Evolutionary conservation across 1,140 invertebrate genomes (phyloP).

Genomic region (Philopotamus ludificatus): DNA sequence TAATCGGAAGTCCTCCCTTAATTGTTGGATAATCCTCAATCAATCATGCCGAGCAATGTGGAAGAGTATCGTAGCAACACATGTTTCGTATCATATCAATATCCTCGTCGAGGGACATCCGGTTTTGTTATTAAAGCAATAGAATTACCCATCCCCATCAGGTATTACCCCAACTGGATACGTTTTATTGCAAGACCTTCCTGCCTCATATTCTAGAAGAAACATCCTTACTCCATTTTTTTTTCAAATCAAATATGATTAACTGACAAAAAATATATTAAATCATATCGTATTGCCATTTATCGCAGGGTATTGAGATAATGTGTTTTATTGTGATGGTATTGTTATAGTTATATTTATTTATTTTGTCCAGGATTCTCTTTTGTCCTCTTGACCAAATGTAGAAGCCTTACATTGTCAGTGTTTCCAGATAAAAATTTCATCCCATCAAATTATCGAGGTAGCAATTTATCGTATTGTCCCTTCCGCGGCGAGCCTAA

Average conservation of each 20-base stretch:
- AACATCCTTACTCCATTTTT: neutral
- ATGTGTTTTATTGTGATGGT: too few species aligned
- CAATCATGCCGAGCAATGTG: constrained; percentile 5
- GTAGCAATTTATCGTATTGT: constrained; percentile 32
- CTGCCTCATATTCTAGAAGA: neutral
- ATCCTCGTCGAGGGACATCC: constrained; percentile 5
- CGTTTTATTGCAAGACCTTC: constrained; percentile 8
- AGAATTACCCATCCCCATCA: constrained; percentile 21
- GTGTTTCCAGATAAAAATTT: constrained; percentile 23
- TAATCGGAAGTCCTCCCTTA: too few species aligned
- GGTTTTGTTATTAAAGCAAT: constrained; percentile 26
- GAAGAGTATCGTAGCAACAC: constrained; percentile 8
- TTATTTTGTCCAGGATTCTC: neutral
- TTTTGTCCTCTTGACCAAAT: neutral
- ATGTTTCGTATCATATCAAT: constrained; percentile 19
- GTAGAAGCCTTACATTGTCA: neutral
- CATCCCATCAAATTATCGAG: constrained; percentile 32
- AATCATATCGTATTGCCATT: neutral
- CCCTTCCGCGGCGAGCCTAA: constrained; percentile 20
- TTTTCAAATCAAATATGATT: too few species aligned
- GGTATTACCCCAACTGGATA: constrained; percentile 17
- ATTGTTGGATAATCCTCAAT: constrained; percentile 3
- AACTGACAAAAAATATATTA: neutral
- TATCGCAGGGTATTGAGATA: too few species aligned
- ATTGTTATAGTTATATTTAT: neutral